Conservation (phyloP, 64 coral and sea anemone genomes). For the Porites lutea region DNA sequence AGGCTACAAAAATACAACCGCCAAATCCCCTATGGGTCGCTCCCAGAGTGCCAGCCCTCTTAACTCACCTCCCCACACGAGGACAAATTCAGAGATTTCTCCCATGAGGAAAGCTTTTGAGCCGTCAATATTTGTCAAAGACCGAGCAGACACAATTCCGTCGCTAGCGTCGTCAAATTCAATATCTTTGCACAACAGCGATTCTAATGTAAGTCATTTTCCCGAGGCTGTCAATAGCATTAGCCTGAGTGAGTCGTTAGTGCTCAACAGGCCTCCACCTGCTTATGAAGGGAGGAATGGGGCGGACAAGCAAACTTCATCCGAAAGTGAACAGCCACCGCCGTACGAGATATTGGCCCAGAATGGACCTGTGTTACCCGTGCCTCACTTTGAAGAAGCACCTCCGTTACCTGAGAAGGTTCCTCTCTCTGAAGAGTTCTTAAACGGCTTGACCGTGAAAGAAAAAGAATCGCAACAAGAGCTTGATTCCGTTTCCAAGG, state of each 20-base stretch:
- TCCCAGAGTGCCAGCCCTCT: conserved; percentile 11
- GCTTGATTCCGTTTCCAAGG: conserved; percentile 14
- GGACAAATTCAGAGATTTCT: conserved; percentile 5
- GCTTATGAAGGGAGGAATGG: conserved; percentile 58
- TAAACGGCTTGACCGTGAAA: conserved; percentile 39
- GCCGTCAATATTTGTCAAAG: background rate
- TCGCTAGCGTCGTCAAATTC: conserved; percentile 21
- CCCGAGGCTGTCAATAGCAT: background rate
- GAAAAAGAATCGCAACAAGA: conserved; percentile 36
- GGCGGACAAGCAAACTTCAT: conserved; percentile 6
- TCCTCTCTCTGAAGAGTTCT: conserved; percentile 36
- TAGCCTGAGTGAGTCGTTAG: conserved; percentile 23
- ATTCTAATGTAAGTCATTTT: background rate
- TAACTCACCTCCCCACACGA: background rate
- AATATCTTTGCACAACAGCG: background rate
- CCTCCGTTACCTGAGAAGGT: conserved; percentile 59
- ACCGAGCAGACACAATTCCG: background rate
- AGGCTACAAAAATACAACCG: background rate
- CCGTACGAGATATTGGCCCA: conserved; percentile 57
- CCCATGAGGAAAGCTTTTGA: conserved; percentile 12
- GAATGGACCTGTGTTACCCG: conserved; percentile 5
- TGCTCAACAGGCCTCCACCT: conserved; percentile 46
- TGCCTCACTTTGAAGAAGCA: conserved; percentile 38
- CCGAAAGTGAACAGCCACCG: conserved; percentile 61
- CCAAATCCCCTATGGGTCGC: background rate